A percentile compares a stretch with the other conserved stretches of the same genome.
phyloP scores from a whole-genome alignment of 2,888 invertebrate genomes.

The Plusia festucae region DNA sequence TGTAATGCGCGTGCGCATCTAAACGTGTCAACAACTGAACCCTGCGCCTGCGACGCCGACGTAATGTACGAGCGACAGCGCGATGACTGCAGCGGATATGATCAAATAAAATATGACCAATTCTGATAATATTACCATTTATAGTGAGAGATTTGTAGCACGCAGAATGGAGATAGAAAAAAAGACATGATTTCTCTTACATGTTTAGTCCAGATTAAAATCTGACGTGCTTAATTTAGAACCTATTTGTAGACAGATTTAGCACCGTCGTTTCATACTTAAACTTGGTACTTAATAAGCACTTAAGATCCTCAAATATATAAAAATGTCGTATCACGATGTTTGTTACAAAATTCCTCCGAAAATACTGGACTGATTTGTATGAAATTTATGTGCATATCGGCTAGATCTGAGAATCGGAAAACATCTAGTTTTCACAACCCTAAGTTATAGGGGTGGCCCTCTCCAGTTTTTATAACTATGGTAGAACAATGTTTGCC shows the following conservation, averaged over 20 bases:
- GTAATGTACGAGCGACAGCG: slow-evolving; percentile 22
- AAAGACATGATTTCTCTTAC: neutral
- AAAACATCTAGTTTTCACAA: too few species aligned
- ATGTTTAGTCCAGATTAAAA: neutral
- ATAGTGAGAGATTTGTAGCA: slow-evolving; percentile 10
- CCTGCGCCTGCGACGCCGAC: slow-evolving; percentile 40
- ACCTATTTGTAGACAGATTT: neutral
- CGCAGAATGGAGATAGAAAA: neutral
- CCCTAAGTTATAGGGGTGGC: too few species aligned
- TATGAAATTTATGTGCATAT: too few species aligned
- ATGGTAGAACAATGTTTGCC: too few species aligned
- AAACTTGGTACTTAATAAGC: too few species aligned
- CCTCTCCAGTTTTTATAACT: too few species aligned
- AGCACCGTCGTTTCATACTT: neutral
- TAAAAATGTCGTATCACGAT: too few species aligned
- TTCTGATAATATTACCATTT: slow-evolving; percentile 21
- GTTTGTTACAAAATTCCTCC: too few species aligned
- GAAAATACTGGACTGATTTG: too few species aligned
- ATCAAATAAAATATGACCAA: slow-evolving; percentile 13
- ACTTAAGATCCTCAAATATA: too few species aligned
- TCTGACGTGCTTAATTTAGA: neutral
- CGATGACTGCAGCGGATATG: slow-evolving; percentile 50
- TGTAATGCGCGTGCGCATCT: slow-evolving; percentile 59
- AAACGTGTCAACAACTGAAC: slow-evolving; percentile 63
- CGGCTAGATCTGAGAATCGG: too few species aligned